These are phyloP conservation scores for Pseudomyrmex concolor DNA, from an alignment of 1,140 invertebrate genomes.

Conservation along the genomic window DNA sequence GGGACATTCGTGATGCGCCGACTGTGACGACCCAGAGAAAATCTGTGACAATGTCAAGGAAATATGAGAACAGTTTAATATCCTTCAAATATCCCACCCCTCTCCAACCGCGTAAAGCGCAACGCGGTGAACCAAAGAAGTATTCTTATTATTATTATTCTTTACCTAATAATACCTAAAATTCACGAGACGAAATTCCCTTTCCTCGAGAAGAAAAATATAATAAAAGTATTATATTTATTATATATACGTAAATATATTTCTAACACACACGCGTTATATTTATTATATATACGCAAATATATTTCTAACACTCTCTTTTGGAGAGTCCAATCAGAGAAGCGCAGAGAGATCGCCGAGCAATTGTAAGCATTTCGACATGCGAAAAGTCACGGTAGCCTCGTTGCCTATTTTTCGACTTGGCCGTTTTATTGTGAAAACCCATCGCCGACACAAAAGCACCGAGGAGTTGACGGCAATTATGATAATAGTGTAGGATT, in stretches of 20 bases:
- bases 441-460: neutral
- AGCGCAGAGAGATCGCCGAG: neutral
- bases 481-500: constrained; percentile 31
- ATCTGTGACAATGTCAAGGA: constrained; percentile 36
- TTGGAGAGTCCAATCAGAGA: neutral
- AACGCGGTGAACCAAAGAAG: neutral
- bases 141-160: too few species aligned
- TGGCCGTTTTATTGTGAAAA: neutral
- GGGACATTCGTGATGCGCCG: constrained; percentile 30
- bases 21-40: constrained; percentile 41
- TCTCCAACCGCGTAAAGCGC: neutral
- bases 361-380: neutral
- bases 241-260: too few species aligned
- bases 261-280: too few species aligned
- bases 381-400: neutral
- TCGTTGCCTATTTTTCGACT: neutral
- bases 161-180: too few species aligned
- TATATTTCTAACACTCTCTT: too few species aligned
- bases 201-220: too few species aligned
- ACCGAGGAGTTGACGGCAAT: constrained; percentile 31
- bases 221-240: too few species aligned
- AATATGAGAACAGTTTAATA: constrained; percentile 30
- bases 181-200: too few species aligned
- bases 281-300: neutral
- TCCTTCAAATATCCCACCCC: neutral